Conservation (phyloP, 1,140 invertebrate species). For the Pachyrhynchus sulphureomaculatus region DNA sequence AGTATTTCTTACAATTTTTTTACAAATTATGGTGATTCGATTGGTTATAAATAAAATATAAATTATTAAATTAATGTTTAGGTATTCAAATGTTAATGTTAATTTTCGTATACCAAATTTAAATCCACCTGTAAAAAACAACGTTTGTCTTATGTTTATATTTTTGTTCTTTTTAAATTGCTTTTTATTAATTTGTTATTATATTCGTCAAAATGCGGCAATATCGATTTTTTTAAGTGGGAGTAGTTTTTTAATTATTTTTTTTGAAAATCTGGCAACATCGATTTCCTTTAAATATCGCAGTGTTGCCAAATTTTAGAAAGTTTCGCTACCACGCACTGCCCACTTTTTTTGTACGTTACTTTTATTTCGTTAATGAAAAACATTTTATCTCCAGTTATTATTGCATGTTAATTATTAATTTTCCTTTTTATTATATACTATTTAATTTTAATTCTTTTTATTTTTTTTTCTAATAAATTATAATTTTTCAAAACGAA, state of each 20-base stretch:
- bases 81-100: neutral
- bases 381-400: no score
- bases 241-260: neutral
- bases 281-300: no score
- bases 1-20: neutral
- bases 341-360: no score
- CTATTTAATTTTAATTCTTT: no score
- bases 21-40: neutral
- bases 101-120: neutral
- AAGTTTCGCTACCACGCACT: no score
- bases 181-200: neutral
- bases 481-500: no score
- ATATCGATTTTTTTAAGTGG: neutral
- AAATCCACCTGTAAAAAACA: neutral
- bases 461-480: no score
- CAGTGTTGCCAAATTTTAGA: no score
- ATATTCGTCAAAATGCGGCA: neutral
- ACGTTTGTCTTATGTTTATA: neutral
- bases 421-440: no score
- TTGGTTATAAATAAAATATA: neutral
- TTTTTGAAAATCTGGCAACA: no score
- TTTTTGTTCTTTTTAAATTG: neutral
- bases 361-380: no score
- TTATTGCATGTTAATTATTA: no score
- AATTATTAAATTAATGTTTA: neutral